Base-by-base conservation (phyloP, 2,888 invertebrate genomes). In the Anthoptus insignis region DNA sequence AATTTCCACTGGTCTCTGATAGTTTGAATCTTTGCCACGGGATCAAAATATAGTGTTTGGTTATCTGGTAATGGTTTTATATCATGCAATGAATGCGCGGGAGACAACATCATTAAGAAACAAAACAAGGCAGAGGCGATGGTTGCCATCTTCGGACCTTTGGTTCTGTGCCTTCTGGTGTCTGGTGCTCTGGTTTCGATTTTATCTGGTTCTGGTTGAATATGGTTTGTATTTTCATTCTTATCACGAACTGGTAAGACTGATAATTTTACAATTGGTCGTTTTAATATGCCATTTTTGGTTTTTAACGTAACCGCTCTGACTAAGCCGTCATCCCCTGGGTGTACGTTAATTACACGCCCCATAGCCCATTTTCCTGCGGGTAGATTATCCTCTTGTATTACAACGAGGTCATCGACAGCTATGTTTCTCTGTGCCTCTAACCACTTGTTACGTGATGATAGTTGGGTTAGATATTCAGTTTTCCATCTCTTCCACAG, bases 201-300 rank as follows among this genome's bases (percentile, higher is more conserved):
- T 8, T 2, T 32, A 11, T 32, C 39, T 11, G 68, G 59, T 2
- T 68, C 50, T 8, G 32, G 32, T 27, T 27, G 4, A 6, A 8
- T 27, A 4, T 27, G 27, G 27, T 27, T 27, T 8, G 4, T 27
- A 27, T 4, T 27, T 27, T 27, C 34, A 13, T 34, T 13, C 4
- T 37, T 9, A 8, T 63, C 42, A 9, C 14, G 42, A n/a, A 66
- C 52, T 32, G 67, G 64, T 67, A 60, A 34, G 9, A 64, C 21
- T 2, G 56, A 37, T 11, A 66, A 37, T 49, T 70, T 68, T 4
- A 49, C 58, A 3, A 59, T 29, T 7, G 66, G 71, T n/a, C 68
- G 47, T 21, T 69, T 66, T 16, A 66, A 64, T 2, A 13, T 37
- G 4, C 37, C 37, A 4, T 37, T 37, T 14, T 37, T 14, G 1